These are phyloP conservation scores for Synchiropus splendidus DNA, from an alignment of 2,113 vertebrate genomes.

Conservation along the genomic window DNA sequence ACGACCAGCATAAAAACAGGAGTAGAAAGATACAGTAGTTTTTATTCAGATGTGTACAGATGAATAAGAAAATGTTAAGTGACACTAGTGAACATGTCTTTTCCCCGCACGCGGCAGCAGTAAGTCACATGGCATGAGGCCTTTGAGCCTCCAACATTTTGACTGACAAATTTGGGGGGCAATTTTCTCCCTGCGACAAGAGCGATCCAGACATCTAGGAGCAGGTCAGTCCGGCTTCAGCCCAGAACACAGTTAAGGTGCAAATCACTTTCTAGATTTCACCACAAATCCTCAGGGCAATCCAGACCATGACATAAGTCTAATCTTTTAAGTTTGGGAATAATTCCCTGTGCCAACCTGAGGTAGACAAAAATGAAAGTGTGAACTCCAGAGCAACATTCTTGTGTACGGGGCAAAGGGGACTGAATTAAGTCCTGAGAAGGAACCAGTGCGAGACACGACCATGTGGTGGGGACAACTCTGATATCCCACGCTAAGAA, in stretches of 20 bases:
- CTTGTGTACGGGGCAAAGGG: too few relatives aligned
- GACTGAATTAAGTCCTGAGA: too few relatives aligned
- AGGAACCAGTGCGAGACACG: too few relatives aligned
- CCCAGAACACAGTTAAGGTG: constrained; percentile 42
- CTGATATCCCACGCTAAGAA: constrained; percentile 8
- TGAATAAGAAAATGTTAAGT: constrained; percentile 70
- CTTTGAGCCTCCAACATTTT: too few relatives aligned
- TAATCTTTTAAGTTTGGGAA: constrained; percentile 31
- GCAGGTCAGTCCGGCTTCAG: neutral
- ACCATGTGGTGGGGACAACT: too few relatives aligned
- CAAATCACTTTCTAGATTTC: constrained; percentile 29
- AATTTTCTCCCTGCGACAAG: too few relatives aligned
- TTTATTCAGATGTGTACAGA: constrained; percentile 77
- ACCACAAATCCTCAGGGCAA: constrained; percentile 11
- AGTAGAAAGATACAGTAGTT: constrained; percentile 68
- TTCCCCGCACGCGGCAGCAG: too few relatives aligned
- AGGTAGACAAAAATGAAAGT: constrained; percentile 57
- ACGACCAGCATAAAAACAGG: neutral
- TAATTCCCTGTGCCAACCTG: constrained; percentile 54
- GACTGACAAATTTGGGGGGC: too few relatives aligned
- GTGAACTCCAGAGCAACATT: constrained; percentile 28
- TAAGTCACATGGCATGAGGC: too few relatives aligned
- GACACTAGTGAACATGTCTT: constrained; percentile 63
- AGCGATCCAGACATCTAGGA: too few relatives aligned
- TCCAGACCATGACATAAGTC: constrained; percentile 16